Evolutionary conservation across 2,888 invertebrate species (phyloP), one percentile per base, ranked within the genome.

Genomic region (Dasypolia templi): DNA sequence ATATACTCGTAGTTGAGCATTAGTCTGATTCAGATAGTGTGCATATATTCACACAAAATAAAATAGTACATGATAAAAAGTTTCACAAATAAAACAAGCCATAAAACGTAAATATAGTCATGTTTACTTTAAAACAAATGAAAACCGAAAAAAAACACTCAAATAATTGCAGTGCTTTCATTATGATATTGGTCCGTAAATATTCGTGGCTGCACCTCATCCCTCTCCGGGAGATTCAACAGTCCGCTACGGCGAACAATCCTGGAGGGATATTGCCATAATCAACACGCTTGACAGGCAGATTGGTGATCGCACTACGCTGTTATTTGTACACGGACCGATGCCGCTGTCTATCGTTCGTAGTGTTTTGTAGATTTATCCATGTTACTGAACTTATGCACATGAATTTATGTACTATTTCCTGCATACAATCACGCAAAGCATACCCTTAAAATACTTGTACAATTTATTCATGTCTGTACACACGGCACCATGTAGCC

Each of bases 1-100:
- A 56, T 56, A 89, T 87, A n/a, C n/a, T n/a, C n/a, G n/a, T n/a
- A 89, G 87, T 89, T 88, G 86, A 88, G 84, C 86, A 89, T 88
- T 89, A 90, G 82, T 86, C 82, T 89, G 84, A 90, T 86, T 86
- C 84, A 70, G 75, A 74, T 53, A 73, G 68, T 67, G 59, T 44
- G 35, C 12, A 67, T 62, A 22, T 51, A 46, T 65, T 83, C 7
- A 29, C 12, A 42, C 26, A 64, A 44, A 53, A 63, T 29, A 53
- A 59, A 55, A 29, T 39, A 22, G 44, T 46, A 26, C 0, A 62
- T 7, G 1, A 14, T 51, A 44, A 39, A 65, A 65, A 63, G 17
- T 11, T 63, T 3, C 7, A 22, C 32, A 76, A n/a, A 46, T 9
- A 49, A 56, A 22, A 35, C 22, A 19, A 49, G 9, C 22, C 14